phyloP scores from a whole-genome alignment of 2,888 invertebrate species.

The Andrena bucephala region DNA sequence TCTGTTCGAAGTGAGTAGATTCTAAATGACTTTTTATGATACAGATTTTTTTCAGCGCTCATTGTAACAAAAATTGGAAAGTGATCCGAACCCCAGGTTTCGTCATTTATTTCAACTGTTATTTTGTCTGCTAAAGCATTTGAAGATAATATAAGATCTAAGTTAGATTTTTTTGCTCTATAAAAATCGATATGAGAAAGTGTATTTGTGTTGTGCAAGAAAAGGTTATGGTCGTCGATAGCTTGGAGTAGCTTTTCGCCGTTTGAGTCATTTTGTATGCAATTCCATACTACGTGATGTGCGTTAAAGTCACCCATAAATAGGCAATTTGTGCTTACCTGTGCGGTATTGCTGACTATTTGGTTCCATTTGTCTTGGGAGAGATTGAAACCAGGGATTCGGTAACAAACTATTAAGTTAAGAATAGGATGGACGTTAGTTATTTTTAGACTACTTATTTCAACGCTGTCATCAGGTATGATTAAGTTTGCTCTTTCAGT shows the following conservation, averaged over 20 bases:
- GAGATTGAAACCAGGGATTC: background rate
- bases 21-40: background rate
- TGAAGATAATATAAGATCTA: background rate
- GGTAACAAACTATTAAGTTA: background rate
- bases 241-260: background rate
- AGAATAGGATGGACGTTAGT: background rate
- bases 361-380: background rate
- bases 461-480: background rate
- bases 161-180: background rate
- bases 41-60: background rate
- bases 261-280: background rate
- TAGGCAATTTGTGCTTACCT: background rate
- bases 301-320: conserved; percentile 2
- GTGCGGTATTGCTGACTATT: background rate
- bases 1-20: background rate
- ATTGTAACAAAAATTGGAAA: background rate
- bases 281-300: background rate
- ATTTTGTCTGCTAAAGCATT: background rate
- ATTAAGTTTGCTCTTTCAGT: background rate
- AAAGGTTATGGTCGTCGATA: background rate
- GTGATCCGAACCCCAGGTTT: conserved; percentile 2
- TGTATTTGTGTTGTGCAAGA: background rate
- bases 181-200: background rate
- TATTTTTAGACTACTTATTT: background rate
- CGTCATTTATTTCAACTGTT: background rate